Base-by-base conservation (phyloP, 2,888 invertebrate genomes). In the Lasius fuliginosus region DNA sequence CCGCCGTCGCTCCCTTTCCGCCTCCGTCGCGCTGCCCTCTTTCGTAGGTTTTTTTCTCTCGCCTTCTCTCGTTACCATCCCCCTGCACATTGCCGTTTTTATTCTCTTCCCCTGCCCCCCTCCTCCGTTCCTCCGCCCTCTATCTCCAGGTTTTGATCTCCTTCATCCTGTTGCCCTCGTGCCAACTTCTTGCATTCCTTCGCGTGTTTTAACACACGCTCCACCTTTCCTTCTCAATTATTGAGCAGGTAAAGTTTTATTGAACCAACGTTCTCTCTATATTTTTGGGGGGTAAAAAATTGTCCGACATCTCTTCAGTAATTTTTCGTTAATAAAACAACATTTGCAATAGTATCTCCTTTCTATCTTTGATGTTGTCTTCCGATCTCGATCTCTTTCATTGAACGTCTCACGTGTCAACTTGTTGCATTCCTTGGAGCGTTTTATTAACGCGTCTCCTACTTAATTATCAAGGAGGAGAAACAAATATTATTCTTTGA, bases 131-230 rank as follows among this genome's bases (percentile, higher is more conserved):
- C 53, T 53, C 27, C 30, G 0, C 27, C 3, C 15, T 53, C 68
- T 69, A 64, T 65, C 65, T n/a, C 33, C 65, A 42, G 42, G 76
- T 71, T 81, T 83, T 75, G 75, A 86, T 83, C 83, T 73, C 36
- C 77, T 82, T 84, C 74, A 71, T 87, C 74, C 74, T 64, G 58
- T 56, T 71, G 36, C 46, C 46, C 79, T 79, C 79, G 79, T 81
- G 79, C 79, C 79, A 60, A 71, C 71, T 71, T 81, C 79, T 71
- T 71, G 36, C 71, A 71, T 81, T 81, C 60, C 60, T 81, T n/a
- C 60, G 71, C 58, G 60, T 60, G 46, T 36, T 71, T 77, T 40
- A 58, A 12, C 77, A 12, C 77, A 67, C 30, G 33, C 58, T 68
- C 68, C 33, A 68, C 60, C 60, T 81, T 71, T 36, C 46, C 36